Percentiles rank a stretch among this genome's conserved stretches.
Conservation (phyloP, 2,113 vertebrate species). For the Prinia subflava region DNA sequence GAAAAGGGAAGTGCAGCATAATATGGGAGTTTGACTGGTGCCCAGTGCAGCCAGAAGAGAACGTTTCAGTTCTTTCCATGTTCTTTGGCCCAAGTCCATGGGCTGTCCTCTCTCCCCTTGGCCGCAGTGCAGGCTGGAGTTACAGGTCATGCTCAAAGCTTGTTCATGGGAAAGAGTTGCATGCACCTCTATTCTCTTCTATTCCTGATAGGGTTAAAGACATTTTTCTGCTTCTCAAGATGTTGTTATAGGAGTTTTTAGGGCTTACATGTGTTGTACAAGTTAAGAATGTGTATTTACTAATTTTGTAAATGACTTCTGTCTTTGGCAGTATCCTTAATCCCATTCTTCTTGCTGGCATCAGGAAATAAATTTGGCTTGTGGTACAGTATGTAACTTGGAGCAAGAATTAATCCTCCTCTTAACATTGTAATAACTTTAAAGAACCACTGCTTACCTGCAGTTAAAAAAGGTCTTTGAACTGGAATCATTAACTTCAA, state of each 20-base stretch:
- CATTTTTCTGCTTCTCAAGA: neutral
- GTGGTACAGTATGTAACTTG: neutral
- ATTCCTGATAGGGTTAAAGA: neutral
- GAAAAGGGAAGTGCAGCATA: neutral
- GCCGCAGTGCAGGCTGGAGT: neutral
- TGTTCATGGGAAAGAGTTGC: neutral
- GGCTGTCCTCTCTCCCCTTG: neutral
- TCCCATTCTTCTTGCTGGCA: neutral
- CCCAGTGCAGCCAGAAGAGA: neutral
- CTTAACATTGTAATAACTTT: constrained; percentile 3
- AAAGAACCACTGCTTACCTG: constrained; percentile 1
- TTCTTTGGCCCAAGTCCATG: neutral
- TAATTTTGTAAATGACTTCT: neutral
- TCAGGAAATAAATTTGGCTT: constrained; percentile 18
- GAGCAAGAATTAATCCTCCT: constrained; percentile 16
- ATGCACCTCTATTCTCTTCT: rapidly evolving
- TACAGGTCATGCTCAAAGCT: neutral
- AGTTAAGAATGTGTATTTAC: neutral
- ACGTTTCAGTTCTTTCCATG: neutral
- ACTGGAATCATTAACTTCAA: neutral
- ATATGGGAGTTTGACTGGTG: neutral
- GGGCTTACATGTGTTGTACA: neutral
- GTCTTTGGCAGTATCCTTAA: neutral
- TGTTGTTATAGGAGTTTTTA: neutral
- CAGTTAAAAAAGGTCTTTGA: constrained; percentile 11